phyloP scores from a whole-genome alignment of 2,888 invertebrate species.

The Nemotelus nigrinus region DNA sequence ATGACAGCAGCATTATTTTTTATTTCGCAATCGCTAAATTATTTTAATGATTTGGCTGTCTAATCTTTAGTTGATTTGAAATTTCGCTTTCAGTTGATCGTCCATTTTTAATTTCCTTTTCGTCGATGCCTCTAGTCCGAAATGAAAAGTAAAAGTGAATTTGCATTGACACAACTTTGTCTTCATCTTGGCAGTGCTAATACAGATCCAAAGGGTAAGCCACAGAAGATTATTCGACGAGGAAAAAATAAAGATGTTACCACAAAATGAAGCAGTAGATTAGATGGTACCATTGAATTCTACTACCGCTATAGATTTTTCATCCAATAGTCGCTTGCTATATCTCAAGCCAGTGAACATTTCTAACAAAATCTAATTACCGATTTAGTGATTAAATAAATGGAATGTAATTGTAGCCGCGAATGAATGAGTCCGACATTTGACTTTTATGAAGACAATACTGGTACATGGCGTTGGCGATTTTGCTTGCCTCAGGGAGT shows the following conservation, averaged over 20 bases:
- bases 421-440: background rate
- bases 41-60: background rate
- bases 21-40: background rate
- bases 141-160: constrained; percentile 11
- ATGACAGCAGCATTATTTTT: too few species aligned
- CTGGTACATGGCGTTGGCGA: background rate
- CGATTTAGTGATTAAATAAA: background rate
- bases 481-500: background rate
- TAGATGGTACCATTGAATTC: too few species aligned
- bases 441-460: background rate
- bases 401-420: background rate
- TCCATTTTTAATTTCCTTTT: background rate
- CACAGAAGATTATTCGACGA: too few species aligned
- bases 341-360: background rate
- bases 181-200: background rate
- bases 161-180: background rate
- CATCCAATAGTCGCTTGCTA: too few species aligned
- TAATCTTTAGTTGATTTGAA: background rate
- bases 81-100: background rate
- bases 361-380: background rate
- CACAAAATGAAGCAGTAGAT: background rate
- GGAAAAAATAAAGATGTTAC: background rate
- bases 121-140: background rate
- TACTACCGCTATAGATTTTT: too few species aligned
- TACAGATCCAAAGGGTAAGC: background rate